Evolutionary conservation across 1,140 invertebrate species (phyloP), one percentile per base, ranked within the genome.

Genomic region (Leptinotarsa undecemlineata): DNA sequence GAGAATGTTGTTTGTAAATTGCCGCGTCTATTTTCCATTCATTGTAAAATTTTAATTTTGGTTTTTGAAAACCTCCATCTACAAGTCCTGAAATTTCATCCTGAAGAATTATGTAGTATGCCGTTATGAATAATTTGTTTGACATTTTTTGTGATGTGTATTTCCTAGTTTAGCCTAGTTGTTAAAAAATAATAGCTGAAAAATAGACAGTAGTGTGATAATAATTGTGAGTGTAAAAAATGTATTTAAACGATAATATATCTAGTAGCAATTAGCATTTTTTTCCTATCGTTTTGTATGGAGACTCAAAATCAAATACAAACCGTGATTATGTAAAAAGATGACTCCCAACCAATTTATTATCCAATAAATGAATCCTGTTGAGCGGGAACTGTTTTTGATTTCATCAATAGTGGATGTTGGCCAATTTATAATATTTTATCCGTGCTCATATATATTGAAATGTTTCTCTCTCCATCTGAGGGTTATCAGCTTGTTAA

Each of bases 211-310:
- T 69, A 69, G 68, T 69, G 75, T 76, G 75, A 74, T 76, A 74
- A 73, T 73, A 74, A 73, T 73, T 76, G 75, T 76, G 75, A 76
- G 71, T 76, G 75, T 76, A 76, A 72, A 42, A 76, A 76, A 69
- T 48, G 48, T 76, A 74, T 76, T 76, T 73, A 76, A 76, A 73
- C 68, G 33, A 73, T 75, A 71, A 69, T 69, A 69, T 69, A 69
- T 42, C 48, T 51, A 69, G 42, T 69, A 69, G 42, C 14, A 69
- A 69, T 67, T 67, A 67, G n/a, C n/a, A 42, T 67, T 67, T 42
- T 8, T 67, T 67, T 67, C 64, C n/a, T 67, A 67, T 57, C 51
- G 51, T 57, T 57, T 57, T 57, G 51, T 57, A 57, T 17, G 14
- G 51, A 57, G 51, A 17, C n/a, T 57, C 51, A 42, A 42, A 42